Evolutionary conservation across 2,888 invertebrate genomes (phyloP).

Genomic region (Fissipunctia ypsillon): DNA sequence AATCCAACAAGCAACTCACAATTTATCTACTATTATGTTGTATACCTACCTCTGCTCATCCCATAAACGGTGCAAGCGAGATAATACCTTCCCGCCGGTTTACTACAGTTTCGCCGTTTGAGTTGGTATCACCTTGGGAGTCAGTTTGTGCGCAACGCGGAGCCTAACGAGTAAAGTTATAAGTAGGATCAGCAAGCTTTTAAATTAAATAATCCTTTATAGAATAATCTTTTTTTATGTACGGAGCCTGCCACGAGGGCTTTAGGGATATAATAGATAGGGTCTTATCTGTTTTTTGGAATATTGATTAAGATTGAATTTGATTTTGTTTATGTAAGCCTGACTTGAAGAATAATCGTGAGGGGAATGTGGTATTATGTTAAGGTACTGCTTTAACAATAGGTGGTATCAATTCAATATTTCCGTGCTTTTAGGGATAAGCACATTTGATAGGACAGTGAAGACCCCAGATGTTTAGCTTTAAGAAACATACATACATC

Average conservation of each 20-base stretch:
- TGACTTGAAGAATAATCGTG: not conserved
- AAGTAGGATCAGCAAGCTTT: constrained; percentile 65
- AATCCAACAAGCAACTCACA: not conserved
- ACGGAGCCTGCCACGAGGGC: constrained; percentile 31
- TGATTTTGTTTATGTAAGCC: constrained; percentile 24
- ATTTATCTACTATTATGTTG: not conserved
- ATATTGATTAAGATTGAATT: constrained; percentile 53
- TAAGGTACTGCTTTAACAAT: not conserved
- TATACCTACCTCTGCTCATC: constrained; percentile 30
- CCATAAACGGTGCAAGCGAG: constrained; percentile 29
- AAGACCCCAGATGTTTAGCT: not conserved
- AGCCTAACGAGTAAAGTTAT: constrained; percentile 71
- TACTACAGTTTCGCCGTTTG: constrained; percentile 53
- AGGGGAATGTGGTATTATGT: not conserved
- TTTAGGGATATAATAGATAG: constrained; percentile 31
- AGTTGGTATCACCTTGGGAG: constrained; percentile 66
- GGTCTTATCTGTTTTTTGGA: constrained; percentile 35
- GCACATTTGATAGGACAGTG: not conserved
- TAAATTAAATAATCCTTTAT: constrained; percentile 66
- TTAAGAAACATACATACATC: too few relatives aligned
- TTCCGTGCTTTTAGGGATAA: not conserved
- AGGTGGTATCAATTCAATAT: not conserved
- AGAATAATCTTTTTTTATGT: constrained; percentile 61
- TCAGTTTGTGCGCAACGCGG: constrained; percentile 60
- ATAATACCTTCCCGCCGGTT: constrained; percentile 50